Evolutionary conservation across 2,113 vertebrate species (phyloP), one percentile per base, ranked within the genome.

Genomic region (Oceanodroma tethys): DNA sequence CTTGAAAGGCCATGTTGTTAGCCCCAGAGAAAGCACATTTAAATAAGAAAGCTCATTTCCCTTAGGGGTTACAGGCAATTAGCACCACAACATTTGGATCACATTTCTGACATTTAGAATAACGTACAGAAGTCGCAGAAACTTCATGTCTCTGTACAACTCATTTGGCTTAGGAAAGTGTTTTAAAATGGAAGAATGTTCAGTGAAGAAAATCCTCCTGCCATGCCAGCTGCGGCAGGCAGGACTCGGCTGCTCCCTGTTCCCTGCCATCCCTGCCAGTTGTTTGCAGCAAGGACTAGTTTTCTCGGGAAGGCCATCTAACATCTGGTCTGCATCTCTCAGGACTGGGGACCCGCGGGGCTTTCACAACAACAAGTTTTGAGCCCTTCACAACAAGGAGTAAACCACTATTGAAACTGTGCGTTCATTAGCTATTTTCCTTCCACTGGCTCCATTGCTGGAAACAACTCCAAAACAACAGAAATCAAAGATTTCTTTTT

Each of bases 1-100:
- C 70, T 92, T 75, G 48, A 90, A 93, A 96, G 58, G 13, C 52
- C 45, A 20, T 27, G 55, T 63, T 95, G 79, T 93, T 81, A 79
- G 48, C 67, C 78, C 45, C 2, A 16, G 78, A 96, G 93, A 92
- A 93, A 93, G 55, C 48, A 73, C 68, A 89, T 93, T 93, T 71
- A 80, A 94, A 86, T 79, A 78, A 94, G 79, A 88, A 93, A 93
- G 32, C 76, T 96, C 73, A 47, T 91, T 97, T 96, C 82, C 87
- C 96, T 90, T 45, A 86, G 1, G 81, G 55, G 45, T 91, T 96
- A 56, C 73, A 83, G 29, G 40, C 91, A 96, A 95, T 97, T 95
- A 96, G 93, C 74, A 66, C 40, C 22, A 45, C 70, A 91, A 85
- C n/a, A 47, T 94, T 95, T 81, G 72, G 62, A 91, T 95, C 86